phyloP scores from a whole-genome alignment of 1,140 invertebrate species.

The Microplitis mediator region DNA sequence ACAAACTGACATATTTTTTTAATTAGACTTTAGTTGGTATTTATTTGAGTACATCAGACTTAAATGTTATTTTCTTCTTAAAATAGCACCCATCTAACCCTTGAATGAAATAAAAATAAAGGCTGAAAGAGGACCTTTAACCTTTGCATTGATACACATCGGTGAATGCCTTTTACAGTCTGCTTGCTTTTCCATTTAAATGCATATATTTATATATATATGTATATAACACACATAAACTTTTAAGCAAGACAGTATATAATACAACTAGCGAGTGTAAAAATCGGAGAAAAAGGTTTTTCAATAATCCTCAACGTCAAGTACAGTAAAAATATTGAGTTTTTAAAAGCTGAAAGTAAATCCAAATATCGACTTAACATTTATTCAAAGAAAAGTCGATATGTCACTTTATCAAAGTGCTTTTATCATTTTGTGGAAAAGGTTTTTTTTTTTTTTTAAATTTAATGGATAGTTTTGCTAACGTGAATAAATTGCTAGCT shows the following conservation, averaged over 20 bases:
- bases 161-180: background rate
- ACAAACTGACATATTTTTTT: too few relatives aligned
- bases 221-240: too few relatives aligned
- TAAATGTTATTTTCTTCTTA: background rate
- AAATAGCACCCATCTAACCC: background rate
- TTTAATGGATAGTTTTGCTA: background rate
- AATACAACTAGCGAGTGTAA: background rate
- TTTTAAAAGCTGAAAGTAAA: conserved; percentile 10
- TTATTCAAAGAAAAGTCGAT: too few relatives aligned
- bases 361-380: too few relatives aligned
- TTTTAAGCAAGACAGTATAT: background rate
- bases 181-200: background rate
- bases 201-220: background rate
- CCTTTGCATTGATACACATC: too few relatives aligned
- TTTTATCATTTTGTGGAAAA: too few relatives aligned
- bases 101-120: background rate
- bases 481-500: background rate
- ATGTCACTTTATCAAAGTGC: background rate
- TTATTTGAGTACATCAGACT: too few relatives aligned
- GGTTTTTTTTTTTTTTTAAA: too few relatives aligned
- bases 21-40: too few relatives aligned
- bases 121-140: background rate
- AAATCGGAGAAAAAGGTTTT: background rate
- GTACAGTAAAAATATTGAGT: conserved; percentile 10
- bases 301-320: conserved; percentile 10